A percentile compares a stretch with the other conserved stretches of the same genome.
Conservation (phyloP, 1,140 invertebrate species). For the Drosophila sp. region DNA sequence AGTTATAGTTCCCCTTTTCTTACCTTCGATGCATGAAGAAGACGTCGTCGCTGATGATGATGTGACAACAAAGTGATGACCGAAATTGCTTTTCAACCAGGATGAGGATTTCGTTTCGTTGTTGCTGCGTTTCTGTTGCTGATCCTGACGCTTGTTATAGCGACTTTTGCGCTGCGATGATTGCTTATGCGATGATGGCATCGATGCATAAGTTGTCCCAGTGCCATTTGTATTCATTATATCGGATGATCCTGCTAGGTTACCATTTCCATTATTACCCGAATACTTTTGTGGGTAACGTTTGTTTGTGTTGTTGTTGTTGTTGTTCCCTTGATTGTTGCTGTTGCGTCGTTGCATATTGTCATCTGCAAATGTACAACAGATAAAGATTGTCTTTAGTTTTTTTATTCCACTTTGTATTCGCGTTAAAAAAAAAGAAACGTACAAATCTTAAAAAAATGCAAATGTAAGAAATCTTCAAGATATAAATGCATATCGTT, state of each 20-base stretch:
- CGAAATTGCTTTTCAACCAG: conserved; percentile 39
- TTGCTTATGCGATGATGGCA: conserved; percentile 26
- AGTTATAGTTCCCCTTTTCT: conserved; percentile 13
- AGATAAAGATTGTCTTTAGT: too few relatives aligned
- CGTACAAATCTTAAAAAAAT: conserved; percentile 52
- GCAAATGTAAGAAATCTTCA: conserved; percentile 53
- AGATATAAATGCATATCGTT: conserved; percentile 51
- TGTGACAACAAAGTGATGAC: conserved; percentile 44
- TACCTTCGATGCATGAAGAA: conserved; percentile 77
- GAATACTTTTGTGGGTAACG: conserved; percentile 60
- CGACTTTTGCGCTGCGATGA: conserved; percentile 51
- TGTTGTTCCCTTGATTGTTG: conserved; percentile 17
- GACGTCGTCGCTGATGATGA: conserved; percentile 14
- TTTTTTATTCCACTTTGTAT: too few relatives aligned
- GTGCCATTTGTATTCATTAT: conserved; percentile 20
- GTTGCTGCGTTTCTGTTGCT: conserved; percentile 27
- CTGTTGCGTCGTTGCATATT: conserved; percentile 62
- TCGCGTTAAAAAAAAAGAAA: background rate
- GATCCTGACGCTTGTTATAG: conserved; percentile 41
- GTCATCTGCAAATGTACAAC: conserved; percentile 45
- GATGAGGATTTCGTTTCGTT: conserved; percentile 19
- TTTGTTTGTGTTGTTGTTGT: conserved; percentile 32
- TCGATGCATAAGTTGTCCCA: conserved; percentile 13
- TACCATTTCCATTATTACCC: conserved; percentile 29
- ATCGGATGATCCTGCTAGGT: conserved; percentile 29